A percentile compares a stretch with the other conserved stretches of the same genome.
Conservation (phyloP, 2,888 invertebrate genomes). For the Anthophora plumipes region DNA sequence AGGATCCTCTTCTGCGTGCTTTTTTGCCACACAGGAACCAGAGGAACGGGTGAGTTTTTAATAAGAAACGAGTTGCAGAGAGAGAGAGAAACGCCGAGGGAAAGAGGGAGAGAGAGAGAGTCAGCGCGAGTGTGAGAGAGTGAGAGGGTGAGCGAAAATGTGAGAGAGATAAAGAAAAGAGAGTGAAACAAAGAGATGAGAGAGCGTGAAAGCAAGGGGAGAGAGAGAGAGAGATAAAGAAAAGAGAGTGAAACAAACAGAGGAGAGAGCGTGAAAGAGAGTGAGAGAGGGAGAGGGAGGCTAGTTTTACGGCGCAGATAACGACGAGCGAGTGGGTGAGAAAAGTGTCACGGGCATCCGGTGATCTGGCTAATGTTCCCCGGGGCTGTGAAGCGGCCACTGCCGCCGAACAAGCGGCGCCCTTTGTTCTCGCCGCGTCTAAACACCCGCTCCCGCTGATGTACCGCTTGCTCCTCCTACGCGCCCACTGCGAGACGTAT, state of each 20-base stretch:
- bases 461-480: conserved; percentile 42
- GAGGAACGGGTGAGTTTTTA: conserved; percentile 62
- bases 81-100: no score
- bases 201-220: background rate
- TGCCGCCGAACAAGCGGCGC: conserved; percentile 59
- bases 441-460: conserved; percentile 47
- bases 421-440: conserved; percentile 66
- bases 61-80: conserved; percentile 45
- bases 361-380: conserved; percentile 82
- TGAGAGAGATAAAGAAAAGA: no score
- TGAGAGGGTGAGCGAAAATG: no score
- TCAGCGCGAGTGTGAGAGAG: no score
- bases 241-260: no score
- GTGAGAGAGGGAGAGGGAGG: background rate
- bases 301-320: conserved; percentile 66
- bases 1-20: background rate
- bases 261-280: background rate
- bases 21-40: conserved; percentile 44
- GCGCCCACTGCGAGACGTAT: conserved; percentile 64
- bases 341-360: conserved; percentile 81
- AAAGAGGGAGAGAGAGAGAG: no score
- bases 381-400: conserved; percentile 13
- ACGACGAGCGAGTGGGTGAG: conserved; percentile 76
- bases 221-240: background rate
- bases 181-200: no score